A percentile compares a stretch with the other conserved stretches of the same genome.
Conservation (phyloP, 2,888 invertebrate genomes). For the Lathronympha strigana region DNA sequence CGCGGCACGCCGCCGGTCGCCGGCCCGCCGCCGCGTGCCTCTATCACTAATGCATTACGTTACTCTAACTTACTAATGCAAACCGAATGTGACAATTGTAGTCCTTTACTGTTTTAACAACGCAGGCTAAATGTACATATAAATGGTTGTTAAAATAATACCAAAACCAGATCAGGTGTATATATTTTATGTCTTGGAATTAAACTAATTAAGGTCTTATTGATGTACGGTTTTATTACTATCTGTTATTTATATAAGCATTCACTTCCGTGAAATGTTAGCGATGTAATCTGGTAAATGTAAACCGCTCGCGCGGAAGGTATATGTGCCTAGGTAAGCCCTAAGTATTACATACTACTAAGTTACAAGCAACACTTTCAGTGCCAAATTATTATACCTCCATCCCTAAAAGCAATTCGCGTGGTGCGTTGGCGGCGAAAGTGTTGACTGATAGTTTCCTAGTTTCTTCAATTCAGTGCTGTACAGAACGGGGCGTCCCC, state of each 20-base stretch:
- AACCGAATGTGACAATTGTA: conserved; percentile 1
- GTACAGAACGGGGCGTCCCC: conserved; percentile 10
- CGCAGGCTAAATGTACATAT: conserved; percentile 44
- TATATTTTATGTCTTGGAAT: conserved; percentile 39
- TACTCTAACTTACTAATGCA: not conserved
- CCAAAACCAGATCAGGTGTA: conserved; percentile 66
- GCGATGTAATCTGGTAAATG: conserved; percentile 3
- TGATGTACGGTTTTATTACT: conserved; percentile 15
- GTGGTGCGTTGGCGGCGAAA: conserved; percentile 2
- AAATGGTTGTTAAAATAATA: conserved; percentile 47
- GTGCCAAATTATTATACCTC: not conserved
- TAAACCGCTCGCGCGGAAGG: not conserved
- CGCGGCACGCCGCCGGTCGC: no score
- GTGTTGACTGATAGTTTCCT: not conserved
- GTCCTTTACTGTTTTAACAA: conserved; percentile 11
- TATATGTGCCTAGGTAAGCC: not conserved
- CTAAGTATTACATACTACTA: not conserved
- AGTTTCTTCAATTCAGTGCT: conserved; percentile 5
- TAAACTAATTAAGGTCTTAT: conserved; percentile 37
- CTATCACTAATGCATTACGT: not conserved
- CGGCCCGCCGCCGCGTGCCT: not conserved
- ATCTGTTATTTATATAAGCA: conserved; percentile 27
- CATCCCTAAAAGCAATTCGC: not conserved
- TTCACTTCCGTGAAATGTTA: conserved; percentile 12
- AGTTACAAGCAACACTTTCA: not conserved